Conservation (phyloP, 2,797 vertebrate species). For the Heliangelus exortis region DNA sequence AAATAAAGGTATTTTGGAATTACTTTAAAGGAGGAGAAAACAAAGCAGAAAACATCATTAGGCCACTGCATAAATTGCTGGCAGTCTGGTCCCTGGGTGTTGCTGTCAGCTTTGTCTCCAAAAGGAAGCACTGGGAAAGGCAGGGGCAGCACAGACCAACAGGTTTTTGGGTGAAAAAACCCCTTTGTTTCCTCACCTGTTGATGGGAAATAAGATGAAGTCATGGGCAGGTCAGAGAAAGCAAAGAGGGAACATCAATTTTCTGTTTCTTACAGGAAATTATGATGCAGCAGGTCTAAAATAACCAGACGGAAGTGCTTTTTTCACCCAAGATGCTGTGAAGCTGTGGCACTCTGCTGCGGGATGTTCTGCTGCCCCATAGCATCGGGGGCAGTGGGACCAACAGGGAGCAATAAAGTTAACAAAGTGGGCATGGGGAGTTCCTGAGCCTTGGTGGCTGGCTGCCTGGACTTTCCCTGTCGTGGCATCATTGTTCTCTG, state of each 20-base stretch:
- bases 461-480: neutral
- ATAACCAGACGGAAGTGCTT: conserved; percentile 21
- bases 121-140: neutral
- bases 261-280: conserved; percentile 25
- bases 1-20: neutral
- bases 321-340: neutral
- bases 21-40: neutral
- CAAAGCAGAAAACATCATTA: neutral
- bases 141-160: rapidly evolving
- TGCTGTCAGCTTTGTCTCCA: neutral
- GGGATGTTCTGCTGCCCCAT: neutral
- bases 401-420: neutral
- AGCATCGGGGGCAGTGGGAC: neutral
- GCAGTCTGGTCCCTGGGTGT: neutral
- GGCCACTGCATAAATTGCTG: rapidly evolving
- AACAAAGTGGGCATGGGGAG: neutral
- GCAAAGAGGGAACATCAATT: neutral
- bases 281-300: conserved; percentile 17
- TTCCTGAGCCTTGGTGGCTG: neutral
- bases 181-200: neutral
- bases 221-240: conserved; percentile 3
- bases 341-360: neutral
- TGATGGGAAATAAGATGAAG: neutral
- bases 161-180: neutral
- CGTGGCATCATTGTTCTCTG: rapidly evolving